phyloP scores from a whole-genome alignment of 2,888 invertebrate species.

The Oligia fasciuncula region DNA sequence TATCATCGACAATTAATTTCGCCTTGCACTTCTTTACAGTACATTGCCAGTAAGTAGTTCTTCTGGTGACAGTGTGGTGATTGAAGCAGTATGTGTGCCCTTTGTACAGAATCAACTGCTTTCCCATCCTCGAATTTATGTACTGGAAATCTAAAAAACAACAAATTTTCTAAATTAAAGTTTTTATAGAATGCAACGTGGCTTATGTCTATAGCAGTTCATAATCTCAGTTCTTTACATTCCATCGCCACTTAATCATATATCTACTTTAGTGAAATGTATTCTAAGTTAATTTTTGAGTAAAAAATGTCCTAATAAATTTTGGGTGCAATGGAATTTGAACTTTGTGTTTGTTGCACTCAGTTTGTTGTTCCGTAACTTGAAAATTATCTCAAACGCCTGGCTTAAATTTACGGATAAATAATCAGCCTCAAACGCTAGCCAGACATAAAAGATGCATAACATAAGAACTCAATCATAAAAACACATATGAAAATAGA shows the following conservation, averaged over 20 bases:
- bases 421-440: background rate
- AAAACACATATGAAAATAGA: background rate
- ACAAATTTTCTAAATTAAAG: background rate
- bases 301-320: background rate
- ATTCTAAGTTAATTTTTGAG: background rate
- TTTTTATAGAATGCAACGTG: background rate
- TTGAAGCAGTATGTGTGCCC: slow-evolving; percentile 15
- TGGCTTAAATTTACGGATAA: background rate
- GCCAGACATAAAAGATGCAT: background rate
- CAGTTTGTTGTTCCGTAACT: background rate
- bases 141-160: slow-evolving; percentile 22
- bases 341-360: background rate
- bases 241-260: background rate
- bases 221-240: background rate
- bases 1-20: slow-evolving; percentile 21
- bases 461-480: background rate
- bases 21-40: slow-evolving; percentile 27
- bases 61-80: slow-evolving; percentile 2
- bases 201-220: background rate
- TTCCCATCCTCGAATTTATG: slow-evolving; percentile 22
- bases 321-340: background rate
- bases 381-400: background rate
- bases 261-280: background rate
- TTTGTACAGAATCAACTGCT: slow-evolving; percentile 23
- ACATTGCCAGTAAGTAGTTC: slow-evolving; percentile 29